Evolutionary conservation across 2,797 vertebrate species (phyloP).

Genomic region (Sebastes ruberrimus): DNA sequence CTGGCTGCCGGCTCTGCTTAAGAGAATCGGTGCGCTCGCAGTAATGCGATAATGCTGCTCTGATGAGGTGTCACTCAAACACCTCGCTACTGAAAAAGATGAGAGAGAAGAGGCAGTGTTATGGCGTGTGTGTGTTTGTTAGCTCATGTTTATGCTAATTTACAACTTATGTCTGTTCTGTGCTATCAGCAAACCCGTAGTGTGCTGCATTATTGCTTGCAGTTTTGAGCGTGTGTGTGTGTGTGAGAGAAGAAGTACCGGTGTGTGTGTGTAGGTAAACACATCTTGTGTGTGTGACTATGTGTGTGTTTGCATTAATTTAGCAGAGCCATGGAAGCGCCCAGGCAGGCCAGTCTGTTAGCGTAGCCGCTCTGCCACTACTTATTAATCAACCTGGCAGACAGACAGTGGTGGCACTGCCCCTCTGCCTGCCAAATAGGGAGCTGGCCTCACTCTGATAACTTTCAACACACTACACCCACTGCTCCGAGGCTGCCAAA

Average conservation of each 20-base stretch:
- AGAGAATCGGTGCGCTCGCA: conserved; percentile 32
- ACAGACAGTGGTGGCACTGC: conserved; percentile 66
- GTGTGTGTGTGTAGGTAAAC: conserved; percentile 17
- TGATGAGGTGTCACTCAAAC: conserved; percentile 61
- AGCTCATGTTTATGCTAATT: conserved; percentile 44
- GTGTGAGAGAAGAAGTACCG: background rate
- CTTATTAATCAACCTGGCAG: conserved; percentile 79
- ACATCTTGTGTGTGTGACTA: background rate
- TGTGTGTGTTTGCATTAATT: conserved; percentile 52
- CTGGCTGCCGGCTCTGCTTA: conserved; percentile 39
- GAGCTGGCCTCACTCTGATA: conserved; percentile 76
- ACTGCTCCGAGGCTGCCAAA: conserved; percentile 66
- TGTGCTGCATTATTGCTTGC: conserved; percentile 9
- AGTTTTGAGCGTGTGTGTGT: background rate
- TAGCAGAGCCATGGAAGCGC: conserved; percentile 41
- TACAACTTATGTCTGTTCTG: conserved; percentile 1
- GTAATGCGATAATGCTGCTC: conserved; percentile 45
- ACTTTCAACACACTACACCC: conserved; percentile 68
- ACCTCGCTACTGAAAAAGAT: background rate
- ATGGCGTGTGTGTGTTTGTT: background rate
- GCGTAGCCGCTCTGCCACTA: conserved; percentile 53
- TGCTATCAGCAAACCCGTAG: conserved; percentile 31
- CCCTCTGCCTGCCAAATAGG: conserved; percentile 74
- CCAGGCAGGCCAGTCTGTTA: conserved; percentile 56
- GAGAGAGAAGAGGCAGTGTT: conserved; percentile 8